Evolutionary conservation across 2,113 vertebrate genomes (phyloP).

Genomic region (Himantopus leucocephalus): DNA sequence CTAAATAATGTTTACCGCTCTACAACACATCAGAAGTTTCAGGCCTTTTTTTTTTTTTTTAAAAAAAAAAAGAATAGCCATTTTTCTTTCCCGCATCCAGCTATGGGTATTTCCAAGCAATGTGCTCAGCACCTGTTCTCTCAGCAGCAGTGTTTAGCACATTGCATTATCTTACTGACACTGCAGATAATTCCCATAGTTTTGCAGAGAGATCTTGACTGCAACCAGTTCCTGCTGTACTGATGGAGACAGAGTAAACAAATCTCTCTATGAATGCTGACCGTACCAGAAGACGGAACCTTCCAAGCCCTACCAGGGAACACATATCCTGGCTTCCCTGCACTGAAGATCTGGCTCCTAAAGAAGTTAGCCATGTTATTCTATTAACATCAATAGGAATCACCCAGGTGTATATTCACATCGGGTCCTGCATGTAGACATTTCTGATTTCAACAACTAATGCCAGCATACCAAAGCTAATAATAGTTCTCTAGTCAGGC

Average conservation of each 20-base stretch:
- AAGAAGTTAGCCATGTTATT: neutral
- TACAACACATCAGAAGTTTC: neutral
- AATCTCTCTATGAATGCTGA: neutral
- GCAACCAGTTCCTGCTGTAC: neutral
- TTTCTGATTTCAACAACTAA: neutral
- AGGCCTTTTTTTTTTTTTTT: neutral
- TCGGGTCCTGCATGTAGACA: neutral
- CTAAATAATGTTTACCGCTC: neutral
- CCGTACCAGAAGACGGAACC: neutral
- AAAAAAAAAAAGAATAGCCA: neutral
- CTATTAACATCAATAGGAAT: neutral
- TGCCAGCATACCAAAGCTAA: neutral
- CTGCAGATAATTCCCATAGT: neutral
- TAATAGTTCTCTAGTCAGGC: neutral
- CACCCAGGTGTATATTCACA: neutral
- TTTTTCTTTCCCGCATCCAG: neutral
- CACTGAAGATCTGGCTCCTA: neutral
- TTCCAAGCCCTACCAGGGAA: neutral
- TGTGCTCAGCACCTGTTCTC: neutral
- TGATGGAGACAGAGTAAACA: neutral
- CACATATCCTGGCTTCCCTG: neutral
- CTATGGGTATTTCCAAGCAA: neutral
- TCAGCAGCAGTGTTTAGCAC: neutral
- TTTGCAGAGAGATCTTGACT: neutral
- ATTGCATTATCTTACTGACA: neutral